phyloP scores from a whole-genome alignment of 2,113 vertebrate species.

The Ondatra zibethicus region DNA sequence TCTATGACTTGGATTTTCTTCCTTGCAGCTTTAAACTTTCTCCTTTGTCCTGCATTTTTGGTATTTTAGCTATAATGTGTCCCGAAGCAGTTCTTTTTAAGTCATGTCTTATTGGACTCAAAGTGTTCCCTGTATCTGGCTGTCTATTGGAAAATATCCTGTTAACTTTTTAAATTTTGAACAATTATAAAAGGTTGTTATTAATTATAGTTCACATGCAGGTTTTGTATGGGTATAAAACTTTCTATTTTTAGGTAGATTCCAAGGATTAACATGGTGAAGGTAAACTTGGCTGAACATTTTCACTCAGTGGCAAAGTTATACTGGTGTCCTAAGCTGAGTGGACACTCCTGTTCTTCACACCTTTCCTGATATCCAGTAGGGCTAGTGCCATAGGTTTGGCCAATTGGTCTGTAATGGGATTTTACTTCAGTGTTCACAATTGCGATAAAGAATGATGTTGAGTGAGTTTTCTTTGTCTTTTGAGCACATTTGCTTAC shows the following conservation, averaged over 20 bases:
- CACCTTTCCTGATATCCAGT: not conserved
- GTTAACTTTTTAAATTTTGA: not conserved
- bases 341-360: not conserved
- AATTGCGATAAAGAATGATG: not conserved
- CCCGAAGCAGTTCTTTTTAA: not conserved
- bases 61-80: not conserved
- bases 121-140: not conserved
- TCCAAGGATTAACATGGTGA: not conserved
- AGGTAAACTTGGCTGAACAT: not conserved
- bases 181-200: not conserved
- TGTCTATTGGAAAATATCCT: not conserved
- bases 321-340: not conserved
- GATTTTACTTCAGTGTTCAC: not conserved
- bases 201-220: not conserved
- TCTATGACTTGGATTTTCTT: not conserved
- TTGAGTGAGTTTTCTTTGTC: not conserved
- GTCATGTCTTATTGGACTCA: not conserved
- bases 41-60: not conserved
- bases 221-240: not conserved
- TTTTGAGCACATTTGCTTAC: not conserved
- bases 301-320: not conserved
- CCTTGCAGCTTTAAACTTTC: not conserved
- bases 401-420: not conserved
- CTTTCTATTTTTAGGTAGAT: not conserved
- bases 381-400: not conserved